These are phyloP conservation scores for Corydoras sp. DNA, from an alignment of 2,113 vertebrate genomes.

Conservation along the genomic window DNA sequence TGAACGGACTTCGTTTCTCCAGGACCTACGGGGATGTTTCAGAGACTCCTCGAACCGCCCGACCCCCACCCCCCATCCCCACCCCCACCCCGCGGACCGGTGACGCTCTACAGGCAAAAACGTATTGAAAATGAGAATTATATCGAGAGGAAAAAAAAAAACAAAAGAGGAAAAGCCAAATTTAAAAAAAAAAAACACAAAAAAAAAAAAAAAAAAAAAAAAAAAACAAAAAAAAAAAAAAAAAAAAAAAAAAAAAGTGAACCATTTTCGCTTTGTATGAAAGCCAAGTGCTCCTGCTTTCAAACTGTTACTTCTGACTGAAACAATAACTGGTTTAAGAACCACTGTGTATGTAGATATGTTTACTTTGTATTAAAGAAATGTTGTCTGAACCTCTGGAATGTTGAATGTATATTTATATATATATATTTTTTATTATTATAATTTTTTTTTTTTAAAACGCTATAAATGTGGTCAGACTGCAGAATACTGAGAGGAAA, in stretches of 20 bases:
- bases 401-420: constrained; percentile 5
- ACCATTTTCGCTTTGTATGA: constrained; percentile 72
- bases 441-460: too few species aligned
- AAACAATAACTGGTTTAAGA: constrained; percentile 85
- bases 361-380: constrained; percentile 99
- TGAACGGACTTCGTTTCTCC: constrained; percentile 9
- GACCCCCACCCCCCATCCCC: too few species aligned
- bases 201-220: constrained; percentile 34
- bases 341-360: constrained; percentile 99
- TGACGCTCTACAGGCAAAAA: constrained; percentile 43
- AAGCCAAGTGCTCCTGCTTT: constrained; percentile 81
- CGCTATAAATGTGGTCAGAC: too few species aligned
- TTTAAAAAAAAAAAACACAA: constrained; percentile 36
- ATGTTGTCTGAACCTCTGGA: constrained; percentile 77
- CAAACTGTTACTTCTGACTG: constrained; percentile 85
- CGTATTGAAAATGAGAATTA: constrained; percentile 22
- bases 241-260: constrained; percentile 51
- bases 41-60: too few species aligned
- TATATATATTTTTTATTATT: too few species aligned
- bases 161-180: constrained; percentile 49
- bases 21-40: constrained; percentile 30
- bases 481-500: too few species aligned
- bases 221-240: constrained; percentile 37
- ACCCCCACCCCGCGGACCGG: too few species aligned
- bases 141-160: background rate